Conservation (phyloP, 2,888 invertebrate genomes). For the Ectobius pallidus region DNA sequence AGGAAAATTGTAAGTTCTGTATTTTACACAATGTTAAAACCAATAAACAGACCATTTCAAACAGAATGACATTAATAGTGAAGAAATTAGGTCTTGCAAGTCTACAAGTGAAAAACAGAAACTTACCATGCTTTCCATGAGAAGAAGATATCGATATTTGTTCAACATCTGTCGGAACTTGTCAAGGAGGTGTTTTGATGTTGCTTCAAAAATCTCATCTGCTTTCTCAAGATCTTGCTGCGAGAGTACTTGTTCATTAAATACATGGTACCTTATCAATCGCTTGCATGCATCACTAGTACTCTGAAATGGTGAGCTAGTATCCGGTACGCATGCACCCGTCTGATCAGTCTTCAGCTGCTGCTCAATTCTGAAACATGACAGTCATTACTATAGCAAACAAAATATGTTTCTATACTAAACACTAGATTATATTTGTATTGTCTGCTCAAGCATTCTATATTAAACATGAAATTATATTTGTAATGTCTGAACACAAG, state of each 20-base stretch:
- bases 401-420: too few species aligned
- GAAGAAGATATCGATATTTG: slow-evolving; percentile 73
- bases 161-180: slow-evolving; percentile 74
- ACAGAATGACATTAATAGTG: too few species aligned
- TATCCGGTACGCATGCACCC: slow-evolving; percentile 75
- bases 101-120: too few species aligned
- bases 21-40: too few species aligned
- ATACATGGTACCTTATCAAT: slow-evolving; percentile 77
- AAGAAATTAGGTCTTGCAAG: too few species aligned
- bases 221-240: slow-evolving; percentile 70
- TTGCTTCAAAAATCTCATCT: slow-evolving; percentile 68
- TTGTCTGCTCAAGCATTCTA: too few species aligned
- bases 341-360: slow-evolving; percentile 77
- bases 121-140: slow-evolving; percentile 81
- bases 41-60: too few species aligned
- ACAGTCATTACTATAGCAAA: too few species aligned
- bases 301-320: slow-evolving; percentile 71
- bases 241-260: slow-evolving; percentile 67
- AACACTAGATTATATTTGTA: too few species aligned
- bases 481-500: too few species aligned
- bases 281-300: slow-evolving; percentile 78
- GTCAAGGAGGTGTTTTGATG: slow-evolving; percentile 69
- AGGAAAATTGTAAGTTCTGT: too few species aligned
- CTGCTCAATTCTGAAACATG: slow-evolving; percentile 67
- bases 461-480: too few species aligned